Base-by-base conservation (phyloP, 2,113 vertebrate species). In the Fregata magnificens region DNA sequence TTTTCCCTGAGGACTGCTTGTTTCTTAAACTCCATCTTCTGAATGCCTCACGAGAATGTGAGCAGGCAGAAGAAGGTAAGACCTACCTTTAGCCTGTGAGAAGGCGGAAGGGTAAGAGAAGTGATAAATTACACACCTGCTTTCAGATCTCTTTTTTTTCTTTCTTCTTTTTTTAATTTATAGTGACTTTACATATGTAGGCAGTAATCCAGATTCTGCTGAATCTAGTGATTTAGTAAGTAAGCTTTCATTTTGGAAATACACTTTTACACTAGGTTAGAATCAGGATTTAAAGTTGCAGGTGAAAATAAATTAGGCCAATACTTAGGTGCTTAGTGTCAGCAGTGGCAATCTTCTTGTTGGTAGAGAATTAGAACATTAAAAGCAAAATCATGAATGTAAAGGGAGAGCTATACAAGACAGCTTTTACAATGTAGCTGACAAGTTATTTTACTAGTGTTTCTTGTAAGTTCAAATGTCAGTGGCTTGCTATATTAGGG, bases 121-220 rank as follows among this genome's bases (percentile, higher is more conserved):
- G 9, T 34, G 16, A 8, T 66, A 24, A 83, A 38, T 50, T 47
- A 10, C 1, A 19, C 2, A 5, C 1, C 3, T 53, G 9, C 25
- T 81, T 86, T 74, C 18, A 44, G 4, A 9, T 18, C 2, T 58
- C 2, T 6, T 12, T n/a, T 21, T 25, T 32, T 19, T 16, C 4
- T 26, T 16, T 20, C 5, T 10, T 25, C 5, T 32, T 26, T 22
- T 53, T 26, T 9, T 2, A 16, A 9, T 42, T 62, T 59, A 20
- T 6, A 1, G 36, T 58, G 1, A 13, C 3, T 63, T 29, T 28
- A 5, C 2, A 0, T 49, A 13, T 6, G 1, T 42, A 7, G 40
- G 18, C 18, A 32, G 18, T 36, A 22, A 28, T 31, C 47, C 0
- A 3, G 28, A 12, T 59, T 36, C 14, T 66, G 12, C 6, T 0